phyloP scores from a whole-genome alignment of 2,113 vertebrate genomes.

The Nestor notabilis region DNA sequence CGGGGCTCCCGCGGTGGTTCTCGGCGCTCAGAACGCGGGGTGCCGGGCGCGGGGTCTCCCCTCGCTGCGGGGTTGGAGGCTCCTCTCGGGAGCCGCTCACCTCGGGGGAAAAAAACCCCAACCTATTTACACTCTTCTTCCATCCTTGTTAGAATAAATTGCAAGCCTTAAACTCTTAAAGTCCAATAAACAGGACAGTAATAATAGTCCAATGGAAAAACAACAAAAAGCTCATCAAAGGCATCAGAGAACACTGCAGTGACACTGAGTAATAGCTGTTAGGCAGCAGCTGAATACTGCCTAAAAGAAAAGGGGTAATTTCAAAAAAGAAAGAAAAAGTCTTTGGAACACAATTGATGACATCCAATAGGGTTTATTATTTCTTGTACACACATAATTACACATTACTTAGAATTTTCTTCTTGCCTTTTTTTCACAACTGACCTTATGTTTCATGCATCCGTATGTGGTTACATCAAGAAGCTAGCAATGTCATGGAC shows the following conservation, averaged over 20 bases:
- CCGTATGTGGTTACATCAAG: neutral
- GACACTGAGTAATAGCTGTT: neutral
- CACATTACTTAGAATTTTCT: neutral
- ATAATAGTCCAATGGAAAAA: neutral
- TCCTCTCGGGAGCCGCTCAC: too few relatives aligned
- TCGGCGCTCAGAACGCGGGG: too few relatives aligned
- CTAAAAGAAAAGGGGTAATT: neutral
- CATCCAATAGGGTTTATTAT: neutral
- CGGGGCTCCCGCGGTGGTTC: too few relatives aligned
- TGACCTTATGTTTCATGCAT: neutral
- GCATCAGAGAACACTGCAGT: neutral
- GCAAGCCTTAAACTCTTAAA: neutral
- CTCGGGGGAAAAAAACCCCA: too few relatives aligned
- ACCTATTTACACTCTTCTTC: too few relatives aligned
- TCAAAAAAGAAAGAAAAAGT: neutral
- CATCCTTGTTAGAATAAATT: neutral
- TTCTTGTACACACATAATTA: neutral
- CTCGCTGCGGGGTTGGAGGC: too few relatives aligned
- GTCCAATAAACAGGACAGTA: neutral
- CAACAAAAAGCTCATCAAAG: neutral
- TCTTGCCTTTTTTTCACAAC: neutral
- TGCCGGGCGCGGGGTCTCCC: too few relatives aligned
- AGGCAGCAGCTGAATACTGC: neutral
- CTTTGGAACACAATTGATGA: neutral
- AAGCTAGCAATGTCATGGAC: neutral